Conservation (phyloP, 2,888 invertebrate genomes). For the Mantis religiosa region DNA sequence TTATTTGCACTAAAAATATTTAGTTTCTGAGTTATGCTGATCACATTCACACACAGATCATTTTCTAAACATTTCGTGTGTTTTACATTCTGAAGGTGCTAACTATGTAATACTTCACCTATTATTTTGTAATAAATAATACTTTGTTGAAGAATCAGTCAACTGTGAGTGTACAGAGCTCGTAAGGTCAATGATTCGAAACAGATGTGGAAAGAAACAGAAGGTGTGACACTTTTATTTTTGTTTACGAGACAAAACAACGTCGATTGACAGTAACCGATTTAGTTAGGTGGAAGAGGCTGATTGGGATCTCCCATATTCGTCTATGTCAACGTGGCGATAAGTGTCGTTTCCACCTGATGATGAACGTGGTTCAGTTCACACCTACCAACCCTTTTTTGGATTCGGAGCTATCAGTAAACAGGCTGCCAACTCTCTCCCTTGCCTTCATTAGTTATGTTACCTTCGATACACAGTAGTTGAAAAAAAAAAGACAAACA, state of each 20-base stretch:
- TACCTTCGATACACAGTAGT: not conserved
- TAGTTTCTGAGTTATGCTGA: too few species aligned
- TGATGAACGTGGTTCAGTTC: not conserved
- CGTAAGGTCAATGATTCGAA: not conserved
- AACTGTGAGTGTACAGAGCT: not conserved
- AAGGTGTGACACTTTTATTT: not conserved
- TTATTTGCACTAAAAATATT: too few species aligned
- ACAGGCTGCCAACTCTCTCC: not conserved
- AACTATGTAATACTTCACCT: too few species aligned
- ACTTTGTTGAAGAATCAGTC: too few species aligned
- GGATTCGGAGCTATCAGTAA: not conserved
- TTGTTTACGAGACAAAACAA: conserved; percentile 6
- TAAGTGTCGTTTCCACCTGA: not conserved
- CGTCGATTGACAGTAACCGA: conserved; percentile 1
- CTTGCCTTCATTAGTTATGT: not conserved
- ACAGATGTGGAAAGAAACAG: not conserved
- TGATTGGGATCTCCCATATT: conserved; percentile 7
- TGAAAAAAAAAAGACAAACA: not conserved
- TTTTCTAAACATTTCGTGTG: too few species aligned
- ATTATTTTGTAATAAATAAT: too few species aligned
- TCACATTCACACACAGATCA: too few species aligned
- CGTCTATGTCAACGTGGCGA: not conserved
- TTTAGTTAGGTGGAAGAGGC: not conserved
- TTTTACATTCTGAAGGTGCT: too few species aligned
- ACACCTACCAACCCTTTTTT: not conserved